Conservation (phyloP, 2,888 invertebrate species). For the Desoria tigrina region DNA sequence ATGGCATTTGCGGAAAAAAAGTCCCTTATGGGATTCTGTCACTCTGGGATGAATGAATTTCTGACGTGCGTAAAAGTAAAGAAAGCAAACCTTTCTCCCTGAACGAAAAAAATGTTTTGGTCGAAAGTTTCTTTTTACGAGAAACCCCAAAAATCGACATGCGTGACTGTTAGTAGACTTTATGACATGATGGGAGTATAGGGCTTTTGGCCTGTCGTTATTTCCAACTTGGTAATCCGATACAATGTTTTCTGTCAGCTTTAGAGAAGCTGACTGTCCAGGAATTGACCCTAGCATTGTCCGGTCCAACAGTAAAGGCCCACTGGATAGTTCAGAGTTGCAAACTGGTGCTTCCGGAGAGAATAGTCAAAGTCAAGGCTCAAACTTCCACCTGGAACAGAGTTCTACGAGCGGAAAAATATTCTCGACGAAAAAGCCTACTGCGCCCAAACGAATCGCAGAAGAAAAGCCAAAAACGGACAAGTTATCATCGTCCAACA, state of each 20-base stretch:
- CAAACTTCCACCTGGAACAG: constrained; percentile 44
- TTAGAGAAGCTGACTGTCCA: constrained; percentile 42
- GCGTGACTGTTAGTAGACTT: too few species aligned
- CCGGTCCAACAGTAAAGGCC: constrained; percentile 42
- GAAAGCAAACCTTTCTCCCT: too few species aligned
- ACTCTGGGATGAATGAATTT: too few species aligned
- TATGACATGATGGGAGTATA: too few species aligned
- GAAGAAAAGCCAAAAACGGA: constrained; percentile 33
- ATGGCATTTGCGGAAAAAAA: too few species aligned
- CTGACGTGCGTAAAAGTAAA: too few species aligned
- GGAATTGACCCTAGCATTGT: constrained; percentile 37
- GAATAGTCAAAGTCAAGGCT: constrained; percentile 23
- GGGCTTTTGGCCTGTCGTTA: too few species aligned
- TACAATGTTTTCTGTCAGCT: constrained; percentile 28
- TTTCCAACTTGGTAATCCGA: too few species aligned
- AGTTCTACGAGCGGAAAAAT: constrained; percentile 11
- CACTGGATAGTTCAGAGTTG: constrained; percentile 29
- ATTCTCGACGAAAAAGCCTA: constrained; percentile 1
- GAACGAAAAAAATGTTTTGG: too few species aligned
- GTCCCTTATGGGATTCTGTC: too few species aligned
- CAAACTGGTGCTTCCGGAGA: constrained; percentile 25
- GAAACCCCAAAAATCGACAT: too few species aligned
- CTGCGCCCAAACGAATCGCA: constrained; percentile 9
- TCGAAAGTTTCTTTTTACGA: too few species aligned
- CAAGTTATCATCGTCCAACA: neutral